Conservation (phyloP, 2,888 invertebrate species). For the Agrilus biguttatus region DNA sequence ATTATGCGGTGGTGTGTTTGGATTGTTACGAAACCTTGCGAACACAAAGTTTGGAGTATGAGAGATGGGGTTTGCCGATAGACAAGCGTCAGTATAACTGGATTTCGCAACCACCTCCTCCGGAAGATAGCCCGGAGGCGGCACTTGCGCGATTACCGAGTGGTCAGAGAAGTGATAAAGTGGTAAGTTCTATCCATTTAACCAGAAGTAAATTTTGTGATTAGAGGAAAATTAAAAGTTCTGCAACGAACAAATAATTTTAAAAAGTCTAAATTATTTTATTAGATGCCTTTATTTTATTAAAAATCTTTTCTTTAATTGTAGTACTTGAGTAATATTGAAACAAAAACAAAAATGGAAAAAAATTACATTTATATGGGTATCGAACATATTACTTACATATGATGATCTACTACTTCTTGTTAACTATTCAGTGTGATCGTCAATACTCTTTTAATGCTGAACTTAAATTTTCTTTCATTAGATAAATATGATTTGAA, state of each 20-base stretch:
- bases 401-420: no score
- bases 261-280: no score
- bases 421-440: no score
- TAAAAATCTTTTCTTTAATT: no score
- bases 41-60: slow-evolving; percentile 81
- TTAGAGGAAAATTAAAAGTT: no score
- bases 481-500: no score
- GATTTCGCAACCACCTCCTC: slow-evolving; percentile 86
- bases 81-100: slow-evolving; percentile 89
- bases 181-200: slow-evolving; percentile 32
- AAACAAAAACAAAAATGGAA: no score
- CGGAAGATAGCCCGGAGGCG: slow-evolving; percentile 78
- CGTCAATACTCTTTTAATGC: no score
- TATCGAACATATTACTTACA: no score
- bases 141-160: slow-evolving; percentile 71
- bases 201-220: neutral
- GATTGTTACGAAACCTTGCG: slow-evolving; percentile 86
- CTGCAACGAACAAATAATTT: neutral
- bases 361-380: neutral
- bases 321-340: no score
- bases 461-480: no score
- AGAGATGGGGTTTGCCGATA: slow-evolving; percentile 76
- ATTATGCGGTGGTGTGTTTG: slow-evolving; percentile 80
- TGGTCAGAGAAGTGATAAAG: slow-evolving; percentile 71
- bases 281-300: no score